Base-by-base conservation (phyloP, 2,888 invertebrate species). In the Bugula neritina region DNA sequence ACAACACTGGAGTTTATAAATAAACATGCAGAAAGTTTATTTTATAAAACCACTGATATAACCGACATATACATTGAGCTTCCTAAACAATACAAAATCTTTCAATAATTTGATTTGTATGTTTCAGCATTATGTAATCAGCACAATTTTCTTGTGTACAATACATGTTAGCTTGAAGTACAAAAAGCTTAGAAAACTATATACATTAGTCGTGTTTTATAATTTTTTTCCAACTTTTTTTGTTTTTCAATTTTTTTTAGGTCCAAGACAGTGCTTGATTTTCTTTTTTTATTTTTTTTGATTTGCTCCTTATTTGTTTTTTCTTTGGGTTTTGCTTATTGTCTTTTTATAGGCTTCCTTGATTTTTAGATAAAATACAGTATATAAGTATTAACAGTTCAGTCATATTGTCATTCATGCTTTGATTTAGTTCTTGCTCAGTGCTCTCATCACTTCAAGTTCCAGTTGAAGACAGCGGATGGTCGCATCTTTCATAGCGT, bases 401-500 rank as follows among this genome's bases (percentile, higher is more conserved):
- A 5, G 17, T 17, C 43, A 43, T 17, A 43, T 43, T 43, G 10
- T 17, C 43, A 10, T 43, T 43, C 10, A 43, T 43, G 5, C 5
- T 43, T 43, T 43, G 17, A 17, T 43, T 17, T 17, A 43, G 17
- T 43, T 43, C 17, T 43, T 17, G 43, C 43, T 5, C 17, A 43
- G 43, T 17, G 63, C 10, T 31, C 63, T 2, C 27, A 63, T 13
- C 31, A 63, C 3, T 31, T 63, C 25, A 27, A 63, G 27, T 27
- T 63, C 63, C 10, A 63, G 63, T n/a, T 63, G 63, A 27, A 63
- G 27, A 31, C 63, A 63, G 27, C 34, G 29, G n/a, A 63, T 63
- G n/a, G 63, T 63, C 5, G 34, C 63, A 31, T 63, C 63, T 63
- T 63, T 63, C 63, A 63, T 63, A 13, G 27, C 63, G 31, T 63